Base-by-base conservation (phyloP, 2,797 vertebrate genomes). In the Gobio occitaniae region DNA sequence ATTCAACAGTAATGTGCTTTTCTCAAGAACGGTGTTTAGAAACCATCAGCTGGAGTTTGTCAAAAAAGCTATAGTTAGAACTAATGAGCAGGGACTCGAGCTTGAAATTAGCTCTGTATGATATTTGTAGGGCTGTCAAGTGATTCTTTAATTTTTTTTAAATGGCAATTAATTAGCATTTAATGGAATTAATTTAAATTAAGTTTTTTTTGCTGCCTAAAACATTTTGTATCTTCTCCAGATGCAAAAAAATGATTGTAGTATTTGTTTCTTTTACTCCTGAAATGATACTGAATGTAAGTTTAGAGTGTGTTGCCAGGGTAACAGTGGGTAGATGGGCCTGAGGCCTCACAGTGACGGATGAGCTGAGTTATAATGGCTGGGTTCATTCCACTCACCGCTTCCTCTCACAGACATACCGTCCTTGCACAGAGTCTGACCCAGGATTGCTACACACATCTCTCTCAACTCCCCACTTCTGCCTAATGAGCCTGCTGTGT, bases 321-420 rank as follows among this genome's bases (percentile, higher is more conserved):
- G 94, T 91, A 95, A 95, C 94, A 93, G 91, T 83, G 86, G 88
- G 91, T 92, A 94, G 94, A 94, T 92, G 93, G 94, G 93, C 94
- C 93, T 90, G 92, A 89, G 92, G 94, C 95, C 91, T 84, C 68
- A 93, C 92, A 90, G 91, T 95, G 94, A 95, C 91, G 90, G 85
- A 87, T 87, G 88, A 83, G 88, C 79, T 78, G 85, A 63, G 78
- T 77, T 85, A 66, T 87, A 94, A 94, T 94, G 93, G 92, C 93
- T 91, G 90, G 92, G 90, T 94, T 88, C 61, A 82, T 86, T 85
- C 72, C 77, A 83, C 86, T 79, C 83, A 79, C 76, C n/a, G 76
- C 82, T 84, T 84, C 69, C 86, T 78, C 52, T 84, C 69, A 74
- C 36, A 84, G 68, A 87, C 82, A 80, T 65, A 83, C 75, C 54